These are phyloP conservation scores for Athripsodes cinereus DNA, from an alignment of 2,888 invertebrate genomes.

Conservation along the genomic window DNA sequence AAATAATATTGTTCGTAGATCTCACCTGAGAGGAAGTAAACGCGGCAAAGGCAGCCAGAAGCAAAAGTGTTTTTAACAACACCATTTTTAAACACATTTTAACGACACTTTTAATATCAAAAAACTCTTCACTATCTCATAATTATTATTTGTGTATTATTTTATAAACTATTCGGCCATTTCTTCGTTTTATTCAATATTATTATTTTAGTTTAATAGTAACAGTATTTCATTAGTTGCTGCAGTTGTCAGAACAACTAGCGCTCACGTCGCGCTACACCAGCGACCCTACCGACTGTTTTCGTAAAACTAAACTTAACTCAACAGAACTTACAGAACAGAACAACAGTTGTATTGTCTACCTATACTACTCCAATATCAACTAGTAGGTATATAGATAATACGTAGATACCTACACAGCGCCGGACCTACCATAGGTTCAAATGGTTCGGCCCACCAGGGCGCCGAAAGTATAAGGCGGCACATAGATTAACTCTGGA, in stretches of 20 bases:
- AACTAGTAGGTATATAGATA: too few relatives aligned
- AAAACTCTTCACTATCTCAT: slow-evolving; percentile 7
- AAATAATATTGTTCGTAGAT: background rate
- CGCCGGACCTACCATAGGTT: too few relatives aligned
- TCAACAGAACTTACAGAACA: too few relatives aligned
- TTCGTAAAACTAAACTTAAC: slow-evolving; percentile 14
- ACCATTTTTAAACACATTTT: slow-evolving; percentile 23
- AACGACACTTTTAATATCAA: slow-evolving; percentile 6
- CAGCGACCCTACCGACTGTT: slow-evolving; percentile 13
- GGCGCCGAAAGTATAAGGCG: too few relatives aligned
- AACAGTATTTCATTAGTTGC: background rate
- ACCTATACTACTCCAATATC: too few relatives aligned
- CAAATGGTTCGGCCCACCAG: too few relatives aligned
- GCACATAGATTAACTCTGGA: too few relatives aligned
- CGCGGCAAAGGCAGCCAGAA: slow-evolving; percentile 19
- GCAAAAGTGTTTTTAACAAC: slow-evolving; percentile 19
- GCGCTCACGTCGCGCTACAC: background rate
- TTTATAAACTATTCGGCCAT: background rate
- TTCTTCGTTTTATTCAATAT: slow-evolving; percentile 1
- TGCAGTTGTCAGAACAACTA: background rate
- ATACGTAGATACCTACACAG: background rate
- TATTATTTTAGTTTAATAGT: background rate
- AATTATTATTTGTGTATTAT: background rate
- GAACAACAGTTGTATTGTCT: too few relatives aligned
- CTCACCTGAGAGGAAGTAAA: slow-evolving; percentile 19